Conservation (phyloP, 2,797 vertebrate genomes). For the Scarus forsteni region DNA sequence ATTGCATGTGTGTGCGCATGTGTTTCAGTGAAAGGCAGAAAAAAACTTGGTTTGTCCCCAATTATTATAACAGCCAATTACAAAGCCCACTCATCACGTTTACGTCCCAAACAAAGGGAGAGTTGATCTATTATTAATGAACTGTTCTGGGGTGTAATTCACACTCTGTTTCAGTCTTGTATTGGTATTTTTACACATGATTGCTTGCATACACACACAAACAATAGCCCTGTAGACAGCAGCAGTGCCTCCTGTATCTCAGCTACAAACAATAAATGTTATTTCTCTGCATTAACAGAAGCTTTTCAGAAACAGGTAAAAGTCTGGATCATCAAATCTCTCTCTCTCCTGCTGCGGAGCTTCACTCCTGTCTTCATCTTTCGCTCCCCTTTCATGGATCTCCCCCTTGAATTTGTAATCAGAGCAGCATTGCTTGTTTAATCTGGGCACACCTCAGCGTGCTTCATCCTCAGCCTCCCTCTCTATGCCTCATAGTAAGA, state of each 20-base stretch:
- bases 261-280: conserved; percentile 25
- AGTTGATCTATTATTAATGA: conserved; percentile 65
- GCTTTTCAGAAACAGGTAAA: conserved; percentile 47
- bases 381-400: conserved; percentile 1
- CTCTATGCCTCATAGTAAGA: conserved; percentile 13
- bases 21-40: conserved; percentile 13
- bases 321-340: conserved; percentile 54
- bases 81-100: conserved; percentile 59
- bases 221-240: conserved; percentile 3
- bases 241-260: not conserved
- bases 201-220: conserved; percentile 7
- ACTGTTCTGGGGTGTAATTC: conserved; percentile 48
- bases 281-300: conserved; percentile 36
- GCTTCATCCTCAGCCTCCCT: conserved; percentile 25
- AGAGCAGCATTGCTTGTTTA: conserved; percentile 63
- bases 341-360: conserved; percentile 3
- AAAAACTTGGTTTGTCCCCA: conserved; percentile 39
- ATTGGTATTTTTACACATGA: conserved; percentile 27
- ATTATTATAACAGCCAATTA: conserved; percentile 67
- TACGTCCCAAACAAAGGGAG: conserved; percentile 58
- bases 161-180: conserved; percentile 8
- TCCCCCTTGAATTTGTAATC: conserved; percentile 70
- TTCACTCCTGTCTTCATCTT: conserved; percentile 11
- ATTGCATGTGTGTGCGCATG: conserved; percentile 31
- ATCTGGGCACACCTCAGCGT: conserved; percentile 58